Conservation (phyloP, 2,888 invertebrate genomes). For the Drosophila robusta region DNA sequence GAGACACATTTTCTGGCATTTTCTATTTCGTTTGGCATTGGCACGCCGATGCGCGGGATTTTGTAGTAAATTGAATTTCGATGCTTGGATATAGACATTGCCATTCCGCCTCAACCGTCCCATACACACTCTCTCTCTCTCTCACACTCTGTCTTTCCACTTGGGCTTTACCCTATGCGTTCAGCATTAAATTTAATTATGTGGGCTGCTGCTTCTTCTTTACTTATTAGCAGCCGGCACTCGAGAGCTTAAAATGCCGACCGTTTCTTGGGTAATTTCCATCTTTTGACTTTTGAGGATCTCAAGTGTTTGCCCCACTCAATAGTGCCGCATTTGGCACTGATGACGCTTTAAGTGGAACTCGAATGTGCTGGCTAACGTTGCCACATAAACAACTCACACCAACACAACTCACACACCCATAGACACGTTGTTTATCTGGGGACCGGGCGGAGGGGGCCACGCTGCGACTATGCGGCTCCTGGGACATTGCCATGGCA, state of each 20-base stretch:
- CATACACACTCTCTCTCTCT: neutral
- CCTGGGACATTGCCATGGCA: constrained; percentile 43
- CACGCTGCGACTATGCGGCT: constrained; percentile 30
- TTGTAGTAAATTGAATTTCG: constrained; percentile 78
- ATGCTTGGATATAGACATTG: constrained; percentile 66
- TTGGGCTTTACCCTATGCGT: constrained; percentile 41
- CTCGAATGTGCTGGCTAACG: constrained; percentile 71
- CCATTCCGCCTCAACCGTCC: neutral
- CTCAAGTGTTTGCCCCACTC: constrained; percentile 33
- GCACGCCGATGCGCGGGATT: constrained; percentile 71
- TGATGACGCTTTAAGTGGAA: constrained; percentile 72
- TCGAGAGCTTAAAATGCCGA: constrained; percentile 41
- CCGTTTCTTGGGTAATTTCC: constrained; percentile 20
- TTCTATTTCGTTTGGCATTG: constrained; percentile 66
- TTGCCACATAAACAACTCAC: constrained; percentile 72
- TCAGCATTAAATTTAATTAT: constrained; percentile 75
- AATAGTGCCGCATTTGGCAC: constrained; percentile 54
- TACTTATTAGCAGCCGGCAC: constrained; percentile 61
- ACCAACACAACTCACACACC: constrained; percentile 14
- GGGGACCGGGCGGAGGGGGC: neutral
- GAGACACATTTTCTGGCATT: constrained; percentile 71
- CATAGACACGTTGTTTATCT: neutral
- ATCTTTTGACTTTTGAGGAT: constrained; percentile 35
- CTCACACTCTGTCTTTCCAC: neutral
- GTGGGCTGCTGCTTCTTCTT: constrained; percentile 35